Base-by-base conservation (phyloP, 2,113 vertebrate genomes). In the Protomyctophum bolini region DNA sequence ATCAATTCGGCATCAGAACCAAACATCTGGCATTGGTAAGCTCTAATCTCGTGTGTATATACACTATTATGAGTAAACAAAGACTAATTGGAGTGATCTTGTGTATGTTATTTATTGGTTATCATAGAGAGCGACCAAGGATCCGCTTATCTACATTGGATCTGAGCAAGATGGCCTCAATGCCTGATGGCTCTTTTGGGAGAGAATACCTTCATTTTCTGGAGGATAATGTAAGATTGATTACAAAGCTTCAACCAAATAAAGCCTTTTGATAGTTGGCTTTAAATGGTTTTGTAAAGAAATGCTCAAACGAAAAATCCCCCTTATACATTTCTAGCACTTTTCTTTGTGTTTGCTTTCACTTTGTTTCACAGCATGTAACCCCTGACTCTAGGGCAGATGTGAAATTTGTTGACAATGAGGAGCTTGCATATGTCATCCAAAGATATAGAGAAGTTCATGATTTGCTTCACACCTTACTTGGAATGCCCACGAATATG, bases 401-500 rank as follows among this genome's bases (percentile, higher is more conserved):
- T 0, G 93, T 97, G 61, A 96, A 93, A 74, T 99, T 98, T 15
- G 95, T 99, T 28, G 98, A 99, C 1, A 83, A 97, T 0, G 95
- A 97, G 72, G 98, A 99, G 69, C 86, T 99, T 2, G 97, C 97
- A 0, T 99, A 97, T 0, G 94, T 99, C 61, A 97, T 98, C 89
- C 97, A 96, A 91, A 87, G 98, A 63, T 99, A 99, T 87, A 91
- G 98, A 14, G 97, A 99, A 48, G 94, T 98, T 2, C 98, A 99
- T 0, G 98, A 99, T 72, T 79, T 99, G 73, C 80, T 99, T 80
- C 98, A 99, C 85, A 98, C 97, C 0, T 87, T 99, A 51, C 92
- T 99, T 63, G 95, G 94, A 8, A 98, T 99, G 97, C 98, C 97
- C 28, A 98, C 95, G 52, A 98, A 96, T 86, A 97, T 99, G 92